phyloP scores from a whole-genome alignment of 2,888 invertebrate genomes.

The Agrochola lychnidis region DNA sequence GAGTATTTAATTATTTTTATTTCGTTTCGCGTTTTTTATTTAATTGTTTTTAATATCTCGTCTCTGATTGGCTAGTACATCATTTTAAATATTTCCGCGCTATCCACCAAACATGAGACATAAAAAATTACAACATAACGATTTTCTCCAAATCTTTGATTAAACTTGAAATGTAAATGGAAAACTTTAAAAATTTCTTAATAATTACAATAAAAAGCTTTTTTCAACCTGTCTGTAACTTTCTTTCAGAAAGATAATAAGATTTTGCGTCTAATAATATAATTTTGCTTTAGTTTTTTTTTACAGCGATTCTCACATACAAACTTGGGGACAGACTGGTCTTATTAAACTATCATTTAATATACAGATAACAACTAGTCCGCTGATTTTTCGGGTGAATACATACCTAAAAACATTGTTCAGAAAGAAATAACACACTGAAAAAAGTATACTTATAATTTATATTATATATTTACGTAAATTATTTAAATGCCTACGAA shows the following conservation, averaged over 20 bases:
- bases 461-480: background rate
- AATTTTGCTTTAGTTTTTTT: constrained; percentile 41
- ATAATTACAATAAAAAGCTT: constrained; percentile 55
- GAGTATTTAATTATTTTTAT: background rate
- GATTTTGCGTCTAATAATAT: constrained; percentile 47
- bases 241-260: constrained; percentile 66
- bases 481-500: background rate
- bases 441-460: background rate
- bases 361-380: constrained; percentile 37
- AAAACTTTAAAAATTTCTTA: constrained; percentile 52
- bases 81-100: constrained; percentile 11
- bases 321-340: constrained; percentile 56
- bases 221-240: constrained; percentile 56
- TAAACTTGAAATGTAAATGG: constrained; percentile 43
- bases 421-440: background rate
- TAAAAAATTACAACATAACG: constrained; percentile 30
- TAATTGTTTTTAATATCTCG: too few relatives aligned
- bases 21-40: too few relatives aligned
- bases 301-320: constrained; percentile 54
- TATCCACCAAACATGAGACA: constrained; percentile 34
- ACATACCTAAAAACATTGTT: background rate
- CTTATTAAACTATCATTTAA: constrained; percentile 24
- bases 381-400: constrained; percentile 8
- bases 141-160: constrained; percentile 33
- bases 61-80: background rate